phyloP scores from a whole-genome alignment of 2,113 vertebrate genomes.

The Oostethus manadensis region DNA sequence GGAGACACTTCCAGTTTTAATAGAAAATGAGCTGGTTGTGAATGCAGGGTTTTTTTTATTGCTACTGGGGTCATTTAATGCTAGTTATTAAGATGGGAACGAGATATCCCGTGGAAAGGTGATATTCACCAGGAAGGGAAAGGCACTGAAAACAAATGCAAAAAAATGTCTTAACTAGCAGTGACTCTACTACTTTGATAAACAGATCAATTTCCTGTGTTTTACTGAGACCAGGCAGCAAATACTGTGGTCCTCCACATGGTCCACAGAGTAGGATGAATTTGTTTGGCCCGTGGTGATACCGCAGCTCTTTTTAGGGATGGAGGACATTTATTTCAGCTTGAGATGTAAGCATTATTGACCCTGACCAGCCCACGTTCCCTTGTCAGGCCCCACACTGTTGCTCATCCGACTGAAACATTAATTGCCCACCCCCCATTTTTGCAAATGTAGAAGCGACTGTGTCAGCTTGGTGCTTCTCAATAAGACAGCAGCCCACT shows the following conservation, averaged over 20 bases:
- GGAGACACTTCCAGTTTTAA: neutral
- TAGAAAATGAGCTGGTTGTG: conserved; percentile 2
- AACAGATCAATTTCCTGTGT: neutral
- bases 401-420: conserved; percentile 4
- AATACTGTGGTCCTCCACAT: neutral
- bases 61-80: neutral
- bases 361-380: conserved; percentile 6
- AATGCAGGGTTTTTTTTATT: too few species aligned
- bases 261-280: conserved; percentile 1
- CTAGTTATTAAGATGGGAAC: neutral
- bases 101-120: neutral
- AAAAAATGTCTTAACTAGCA: neutral
- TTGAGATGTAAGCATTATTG: conserved; percentile 27
- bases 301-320: conserved; percentile 5
- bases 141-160: neutral
- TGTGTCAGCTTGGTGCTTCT: conserved; percentile 13
- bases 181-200: neutral
- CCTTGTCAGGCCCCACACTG: neutral
- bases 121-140: neutral
- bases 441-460: conserved; percentile 12
- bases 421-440: conserved; percentile 9
- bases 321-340: conserved; percentile 16
- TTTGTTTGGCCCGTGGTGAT: conserved; percentile 9
- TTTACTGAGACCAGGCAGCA: conserved; percentile 6
- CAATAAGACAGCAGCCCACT: conserved; percentile 31